Evolutionary conservation across 2,797 vertebrate genomes (phyloP).

Genomic region (Channallabes apus): DNA sequence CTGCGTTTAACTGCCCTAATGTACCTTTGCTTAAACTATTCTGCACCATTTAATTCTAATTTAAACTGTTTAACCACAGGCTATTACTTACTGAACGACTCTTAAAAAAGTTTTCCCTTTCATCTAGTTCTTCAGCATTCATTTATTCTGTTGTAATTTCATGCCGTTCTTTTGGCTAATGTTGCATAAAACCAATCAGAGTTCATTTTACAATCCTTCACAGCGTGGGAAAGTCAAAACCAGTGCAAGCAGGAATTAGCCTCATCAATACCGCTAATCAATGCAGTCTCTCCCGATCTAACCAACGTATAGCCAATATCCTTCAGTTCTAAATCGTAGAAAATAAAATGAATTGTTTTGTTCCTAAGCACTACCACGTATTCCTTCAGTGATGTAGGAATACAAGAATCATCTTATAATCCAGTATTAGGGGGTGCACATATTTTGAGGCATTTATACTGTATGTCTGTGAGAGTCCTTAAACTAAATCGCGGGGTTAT

Average conservation of each 20-base stretch:
- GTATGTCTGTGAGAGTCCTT: no score
- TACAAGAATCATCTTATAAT: neutral
- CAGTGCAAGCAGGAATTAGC: constrained; percentile 35
- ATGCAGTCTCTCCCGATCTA: constrained; percentile 18
- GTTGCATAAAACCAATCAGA: constrained; percentile 37
- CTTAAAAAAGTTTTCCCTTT: neutral
- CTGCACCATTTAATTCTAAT: constrained; percentile 3
- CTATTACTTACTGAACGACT: constrained; percentile 3
- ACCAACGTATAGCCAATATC: constrained; percentile 10
- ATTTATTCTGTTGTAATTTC: constrained; percentile 7
- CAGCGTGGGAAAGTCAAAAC: constrained; percentile 43
- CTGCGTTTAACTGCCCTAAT: neutral
- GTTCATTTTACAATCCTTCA: constrained; percentile 19
- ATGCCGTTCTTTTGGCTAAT: constrained; percentile 4
- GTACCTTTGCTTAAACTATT: neutral
- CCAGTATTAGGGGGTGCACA: neutral
- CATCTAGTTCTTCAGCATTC: neutral
- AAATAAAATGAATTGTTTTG: neutral
- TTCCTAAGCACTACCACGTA: neutral
- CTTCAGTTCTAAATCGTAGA: constrained; percentile 15
- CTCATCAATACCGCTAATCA: constrained; percentile 40
- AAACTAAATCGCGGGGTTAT: no score
- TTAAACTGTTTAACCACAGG: neutral
- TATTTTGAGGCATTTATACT: neutral
- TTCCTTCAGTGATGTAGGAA: neutral